Conservation (phyloP, 2,797 vertebrate species). For the Moxostoma hubbsi region DNA sequence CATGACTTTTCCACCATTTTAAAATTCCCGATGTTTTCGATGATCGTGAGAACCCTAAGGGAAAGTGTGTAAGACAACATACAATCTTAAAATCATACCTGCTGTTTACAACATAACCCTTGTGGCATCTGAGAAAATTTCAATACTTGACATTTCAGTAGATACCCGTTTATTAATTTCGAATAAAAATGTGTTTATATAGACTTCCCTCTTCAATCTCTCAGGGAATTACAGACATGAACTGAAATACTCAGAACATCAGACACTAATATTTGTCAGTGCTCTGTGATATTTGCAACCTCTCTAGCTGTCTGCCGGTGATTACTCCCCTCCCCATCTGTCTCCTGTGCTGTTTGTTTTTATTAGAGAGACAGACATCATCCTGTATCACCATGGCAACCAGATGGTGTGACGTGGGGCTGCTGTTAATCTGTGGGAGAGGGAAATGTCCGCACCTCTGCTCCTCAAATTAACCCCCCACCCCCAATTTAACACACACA, state of each 20-base stretch:
- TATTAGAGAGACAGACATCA: constrained; percentile 39
- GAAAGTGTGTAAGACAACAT: too few relatives aligned
- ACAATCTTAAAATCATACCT: neutral
- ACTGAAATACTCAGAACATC: constrained; percentile 19
- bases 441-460: constrained; percentile 9
- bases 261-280: constrained; percentile 33
- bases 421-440: constrained; percentile 18
- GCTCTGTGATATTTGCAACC: constrained; percentile 30
- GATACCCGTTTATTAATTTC: constrained; percentile 28
- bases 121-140: neutral
- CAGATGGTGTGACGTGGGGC: constrained; percentile 21
- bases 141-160: neutral
- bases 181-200: constrained; percentile 28
- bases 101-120: constrained; percentile 31
- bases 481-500: neutral
- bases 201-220: constrained; percentile 1
- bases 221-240: constrained; percentile 12
- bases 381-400: constrained; percentile 34
- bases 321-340: constrained; percentile 38
- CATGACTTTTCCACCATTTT: too few relatives aligned
- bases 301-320: constrained; percentile 38
- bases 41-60: too few relatives aligned
- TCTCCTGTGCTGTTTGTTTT: constrained; percentile 40
- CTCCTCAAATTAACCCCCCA: neutral
- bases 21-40: too few relatives aligned